Conservation (phyloP, 1,140 invertebrate species). For the Monochamus saltuarius region DNA sequence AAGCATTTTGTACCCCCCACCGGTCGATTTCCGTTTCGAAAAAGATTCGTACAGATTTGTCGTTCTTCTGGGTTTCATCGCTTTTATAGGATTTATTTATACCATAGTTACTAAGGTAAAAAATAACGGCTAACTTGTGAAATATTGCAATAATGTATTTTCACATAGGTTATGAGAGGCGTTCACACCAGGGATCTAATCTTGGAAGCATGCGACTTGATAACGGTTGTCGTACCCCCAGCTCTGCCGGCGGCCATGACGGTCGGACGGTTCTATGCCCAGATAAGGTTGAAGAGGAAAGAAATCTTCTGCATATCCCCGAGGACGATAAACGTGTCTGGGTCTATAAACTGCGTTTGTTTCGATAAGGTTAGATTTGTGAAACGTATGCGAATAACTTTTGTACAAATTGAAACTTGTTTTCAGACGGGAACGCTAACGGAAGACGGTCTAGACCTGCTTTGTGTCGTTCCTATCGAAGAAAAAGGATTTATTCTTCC, state of each 20-base stretch:
- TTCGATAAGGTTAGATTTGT: constrained; percentile 82
- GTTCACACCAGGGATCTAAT: constrained; percentile 63
- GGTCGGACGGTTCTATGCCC: constrained; percentile 88
- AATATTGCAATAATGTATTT: constrained; percentile 6
- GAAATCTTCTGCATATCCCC: constrained; percentile 94
- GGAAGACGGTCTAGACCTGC: constrained; percentile 86
- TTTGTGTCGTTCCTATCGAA: constrained; percentile 71
- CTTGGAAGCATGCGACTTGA: constrained; percentile 82
- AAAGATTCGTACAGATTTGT: constrained; percentile 92
- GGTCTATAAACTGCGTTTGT: constrained; percentile 92
- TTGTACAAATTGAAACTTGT: constrained; percentile 9
- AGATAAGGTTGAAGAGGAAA: constrained; percentile 75
- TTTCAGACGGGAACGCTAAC: constrained; percentile 85
- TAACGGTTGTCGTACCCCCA: constrained; percentile 91
- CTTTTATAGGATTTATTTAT: constrained; percentile 78
- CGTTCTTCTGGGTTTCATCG: constrained; percentile 74
- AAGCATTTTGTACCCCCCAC: constrained; percentile 91
- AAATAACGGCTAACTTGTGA: neutral
- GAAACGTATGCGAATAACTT: neutral
- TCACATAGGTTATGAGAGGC: constrained; percentile 56
- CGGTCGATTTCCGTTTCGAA: constrained; percentile 93
- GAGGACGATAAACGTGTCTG: constrained; percentile 90
- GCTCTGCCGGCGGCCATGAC: constrained; percentile 94
- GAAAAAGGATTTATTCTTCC: constrained; percentile 59
- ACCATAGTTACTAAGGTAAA: constrained; percentile 80